Percentiles rank a stretch among this genome's conserved stretches.
Conservation (phyloP, 1,140 invertebrate species). For the Vollenhovia emeryi region DNA sequence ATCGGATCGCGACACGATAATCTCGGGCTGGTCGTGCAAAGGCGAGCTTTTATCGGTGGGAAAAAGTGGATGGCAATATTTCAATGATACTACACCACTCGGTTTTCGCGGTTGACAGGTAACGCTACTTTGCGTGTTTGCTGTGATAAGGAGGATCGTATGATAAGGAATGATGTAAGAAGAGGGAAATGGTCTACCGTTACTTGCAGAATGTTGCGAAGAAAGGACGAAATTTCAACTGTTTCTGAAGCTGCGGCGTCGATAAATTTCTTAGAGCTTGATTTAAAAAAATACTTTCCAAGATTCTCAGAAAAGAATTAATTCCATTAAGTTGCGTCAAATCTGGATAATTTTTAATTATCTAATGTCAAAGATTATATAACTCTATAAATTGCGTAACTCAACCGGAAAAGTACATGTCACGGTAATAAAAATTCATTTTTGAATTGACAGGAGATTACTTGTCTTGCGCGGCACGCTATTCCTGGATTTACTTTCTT, state of each 20-base stretch:
- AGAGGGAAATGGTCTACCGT: neutral
- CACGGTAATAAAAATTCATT: slow-evolving; percentile 2
- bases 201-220: neutral
- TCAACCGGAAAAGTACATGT: neutral
- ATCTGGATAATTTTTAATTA: neutral
- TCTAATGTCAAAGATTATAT: neutral
- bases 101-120: neutral
- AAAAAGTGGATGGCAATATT: neutral
- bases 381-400: neutral
- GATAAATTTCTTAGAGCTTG: neutral
- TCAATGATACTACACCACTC: neutral
- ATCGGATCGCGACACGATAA: slow-evolving; percentile 63
- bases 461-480: neutral
- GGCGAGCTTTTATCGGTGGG: neutral
- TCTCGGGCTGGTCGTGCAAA: neutral
- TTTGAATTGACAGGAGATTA: neutral
- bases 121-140: neutral
- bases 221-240: neutral
- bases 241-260: neutral
- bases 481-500: neutral
- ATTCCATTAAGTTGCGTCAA: neutral
- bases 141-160: neutral
- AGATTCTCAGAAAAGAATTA: neutral
- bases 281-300: too few species aligned
- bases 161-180: neutral